Evolutionary conservation across 2,113 vertebrate species (phyloP), one percentile per base, ranked within the genome.

Genomic region (Muscicapa adusta): DNA sequence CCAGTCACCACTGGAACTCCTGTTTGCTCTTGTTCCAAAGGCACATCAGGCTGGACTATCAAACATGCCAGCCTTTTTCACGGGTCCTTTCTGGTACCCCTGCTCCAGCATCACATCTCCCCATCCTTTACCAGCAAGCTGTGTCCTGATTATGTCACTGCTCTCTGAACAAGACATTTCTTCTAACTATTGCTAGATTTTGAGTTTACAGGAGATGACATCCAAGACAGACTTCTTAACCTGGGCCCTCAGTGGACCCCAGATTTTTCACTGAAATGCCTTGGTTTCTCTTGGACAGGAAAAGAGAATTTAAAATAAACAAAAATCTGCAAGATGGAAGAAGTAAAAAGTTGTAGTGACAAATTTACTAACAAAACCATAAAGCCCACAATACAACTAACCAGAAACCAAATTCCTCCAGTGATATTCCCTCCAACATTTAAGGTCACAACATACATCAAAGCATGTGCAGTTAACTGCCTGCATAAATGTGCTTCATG

Each of bases 61-160:
- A 53, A 83, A 65, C n/a, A 28, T 50, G 33, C 14, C 11, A 66
- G 56, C 17, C 28, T 80, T 38, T 79, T 42, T 42, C 25, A 40
- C 0, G 1, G 47, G 42, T 40, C 22, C 26, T 26, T 90, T 76
- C 71, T 78, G 33, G 14, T 63, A 47, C 24, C 20, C 62, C 24
- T 4, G 2, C 36, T 76, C 12, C 18, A 84, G 20, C 0, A 0
- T 16, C 18, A 9, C 23, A 48, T 70, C 12, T 57, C 19, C 33
- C 14, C 18, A 51, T 36, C 43, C 47, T 77, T 66, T 42, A 74
- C 25, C 56, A 77, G 42, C 33, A 84, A 62, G 19, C 42, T 60
- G 20, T 76, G n/a, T 29, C 50, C 58, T 48, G 15, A 60, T 75
- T 36, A 72, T 45, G 36, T 76, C 40, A 45, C n/a, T 72, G 17